Evolutionary conservation across 2,113 vertebrate species (phyloP), one percentile per base, ranked within the genome.

Genomic region (Passer montanus): DNA sequence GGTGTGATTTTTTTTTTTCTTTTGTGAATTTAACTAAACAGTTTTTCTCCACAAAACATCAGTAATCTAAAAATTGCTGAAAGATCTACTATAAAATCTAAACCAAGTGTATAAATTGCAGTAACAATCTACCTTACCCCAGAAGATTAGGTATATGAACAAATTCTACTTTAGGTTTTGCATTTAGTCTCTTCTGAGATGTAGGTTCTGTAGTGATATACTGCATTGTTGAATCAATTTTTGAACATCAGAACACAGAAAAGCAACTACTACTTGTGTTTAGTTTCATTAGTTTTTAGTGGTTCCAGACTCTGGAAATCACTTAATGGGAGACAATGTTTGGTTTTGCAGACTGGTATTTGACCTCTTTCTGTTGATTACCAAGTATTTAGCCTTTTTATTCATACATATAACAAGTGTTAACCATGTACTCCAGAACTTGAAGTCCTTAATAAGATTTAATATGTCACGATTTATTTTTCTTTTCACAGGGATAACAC

Each of bases 401-500:
- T 83, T 85, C 6, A 15, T 69, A 24, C 15, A 2, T 67, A 12
- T 70, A 83, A 52, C 27, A 59, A 63, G 14, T 9, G 10, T 35
- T 28, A 52, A 46, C 7, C 12, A 19, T 44, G 7, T 53, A 50
- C 19, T 66, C 10, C 26, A 53, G 55, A 79, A 78, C 28, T 18
- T 56, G 24, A 41, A 69, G 43, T 62, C 12, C 13, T 95, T 46
- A 95, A 11, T 63, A 84, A 33, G 12, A 13, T 50, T 77, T 73
- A 28, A 7, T 41, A 33, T 69, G 79, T 85, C 10, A 26, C 81
- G 10, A 41, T 76, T 59, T 80, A 16, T 70, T 47, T 81, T 88
- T 94, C 11, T 91, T 55, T 73, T 75, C 7, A 3, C 64, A 98
- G 98, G 97, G 62, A 98, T 98, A 62, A 97, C 96, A 1, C 90